Conservation (phyloP, 2,113 vertebrate species). For the Sprattus sprattus region DNA sequence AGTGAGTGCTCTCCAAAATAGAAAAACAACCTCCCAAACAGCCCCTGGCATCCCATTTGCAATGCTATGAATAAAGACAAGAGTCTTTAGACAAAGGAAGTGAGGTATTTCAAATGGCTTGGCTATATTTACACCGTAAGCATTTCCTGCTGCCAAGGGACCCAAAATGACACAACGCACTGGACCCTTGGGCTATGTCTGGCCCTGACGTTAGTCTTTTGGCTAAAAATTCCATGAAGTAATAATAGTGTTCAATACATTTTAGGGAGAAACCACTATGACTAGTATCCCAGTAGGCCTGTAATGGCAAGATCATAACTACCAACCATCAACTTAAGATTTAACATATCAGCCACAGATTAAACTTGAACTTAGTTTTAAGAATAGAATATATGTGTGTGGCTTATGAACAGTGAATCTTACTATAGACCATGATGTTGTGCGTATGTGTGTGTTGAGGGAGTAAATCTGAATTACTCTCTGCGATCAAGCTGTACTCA, state of each 20-base stretch:
- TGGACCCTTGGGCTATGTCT: constrained; percentile 1
- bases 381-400: neutral
- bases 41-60: neutral
- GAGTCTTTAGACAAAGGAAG: constrained; percentile 36
- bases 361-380: neutral
- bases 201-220: neutral
- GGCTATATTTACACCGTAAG: constrained; percentile 40
- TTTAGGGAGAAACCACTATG: neutral
- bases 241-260: neutral
- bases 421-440: neutral
- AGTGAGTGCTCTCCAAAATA: neutral
- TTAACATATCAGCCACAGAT: neutral
- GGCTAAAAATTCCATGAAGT: neutral
- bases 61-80: constrained; percentile 7
- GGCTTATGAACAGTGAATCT: neutral
- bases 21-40: constrained; percentile 20
- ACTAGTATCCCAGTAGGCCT: neutral
- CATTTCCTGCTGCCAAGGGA: constrained; percentile 36
- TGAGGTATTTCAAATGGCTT: constrained; percentile 40
- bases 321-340: neutral
- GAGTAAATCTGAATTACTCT: neutral
- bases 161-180: constrained; percentile 2
- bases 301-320: neutral
- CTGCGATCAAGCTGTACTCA: neutral
- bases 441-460: neutral